A percentile compares a stretch with the other conserved stretches of the same genome.
phyloP scores from a whole-genome alignment of 2,113 vertebrate genomes.

The Mormyrus iriodes region DNA sequence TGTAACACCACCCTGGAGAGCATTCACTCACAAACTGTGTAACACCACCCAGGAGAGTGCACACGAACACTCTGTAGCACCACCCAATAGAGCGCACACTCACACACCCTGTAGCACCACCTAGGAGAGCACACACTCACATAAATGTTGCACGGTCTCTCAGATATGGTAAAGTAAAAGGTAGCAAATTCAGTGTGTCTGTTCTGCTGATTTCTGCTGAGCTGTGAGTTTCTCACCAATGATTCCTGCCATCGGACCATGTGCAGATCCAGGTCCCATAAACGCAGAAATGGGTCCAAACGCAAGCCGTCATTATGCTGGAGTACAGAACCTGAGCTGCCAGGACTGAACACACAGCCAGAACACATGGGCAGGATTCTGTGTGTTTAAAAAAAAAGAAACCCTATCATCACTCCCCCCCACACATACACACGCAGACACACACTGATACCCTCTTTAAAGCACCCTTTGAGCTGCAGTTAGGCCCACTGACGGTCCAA shows the following conservation, averaged over 20 bases:
- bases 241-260: not conserved
- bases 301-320: not conserved
- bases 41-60: too few species aligned
- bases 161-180: not conserved
- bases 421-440: not conserved
- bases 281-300: not conserved
- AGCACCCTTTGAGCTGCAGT: not conserved
- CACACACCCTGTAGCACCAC: not conserved
- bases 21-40: not conserved
- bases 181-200: not conserved
- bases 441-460: not conserved
- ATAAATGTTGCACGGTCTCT: not conserved
- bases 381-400: not conserved
- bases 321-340: not conserved
- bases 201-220: not conserved
- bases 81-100: too few species aligned
- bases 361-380: not conserved
- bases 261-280: not conserved
- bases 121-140: not conserved
- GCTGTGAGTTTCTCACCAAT: not conserved
- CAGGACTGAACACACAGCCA: not conserved
- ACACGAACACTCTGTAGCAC: too few species aligned
- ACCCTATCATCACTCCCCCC: not conserved
- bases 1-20: not conserved
- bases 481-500: not conserved